Evolutionary conservation across 2,888 invertebrate species (phyloP), one percentile per base, ranked within the genome.

Genomic region (Trichopria drosophilae): DNA sequence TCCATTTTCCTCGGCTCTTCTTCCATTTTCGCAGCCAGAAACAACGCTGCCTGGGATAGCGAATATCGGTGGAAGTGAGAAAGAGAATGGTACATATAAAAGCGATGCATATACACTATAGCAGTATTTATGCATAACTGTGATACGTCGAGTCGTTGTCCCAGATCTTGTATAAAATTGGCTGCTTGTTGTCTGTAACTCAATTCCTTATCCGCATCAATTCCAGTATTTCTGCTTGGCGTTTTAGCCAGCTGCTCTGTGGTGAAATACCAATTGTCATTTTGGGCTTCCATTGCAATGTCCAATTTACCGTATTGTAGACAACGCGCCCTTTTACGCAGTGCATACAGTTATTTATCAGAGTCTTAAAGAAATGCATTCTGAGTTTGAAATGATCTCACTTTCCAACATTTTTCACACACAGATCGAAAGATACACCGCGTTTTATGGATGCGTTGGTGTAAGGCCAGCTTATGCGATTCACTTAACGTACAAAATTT

Each of bases 121-220:
- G 97, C 98, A 55, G 97, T 97, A 79, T 97, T 98, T 77, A 97
- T 97, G 76, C 97, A 97, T 79, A 97, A 79, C 79, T 97, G 97
- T 37, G 93, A 91, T 24, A 97, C 95, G 84, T 91, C 90, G 67
- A 98, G 84, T 73, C 91, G 84, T 79, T 96, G 96, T 68, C 96
- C 96, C 93, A 98, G 96, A 79, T 97, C 95, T 83, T 97, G 97
- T 72, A 98, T 97, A 69, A 97, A 87, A 80, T 93, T 93, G 45
- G 97, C 96, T 64, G 96, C 94, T 81, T 93, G 92, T 79, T 98
- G 97, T 73, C 97, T 84, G 79, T 91, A 93, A 64, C 89, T 90
- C 67, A 96, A 80, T 80, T 98, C 98, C 79, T 93, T 92, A 81
- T 93, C 93, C 71, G 85, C 82, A 80, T 94, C 93, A 80, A 93